Conservation (phyloP, 2,113 vertebrate genomes). For the Clinocottus analis region DNA sequence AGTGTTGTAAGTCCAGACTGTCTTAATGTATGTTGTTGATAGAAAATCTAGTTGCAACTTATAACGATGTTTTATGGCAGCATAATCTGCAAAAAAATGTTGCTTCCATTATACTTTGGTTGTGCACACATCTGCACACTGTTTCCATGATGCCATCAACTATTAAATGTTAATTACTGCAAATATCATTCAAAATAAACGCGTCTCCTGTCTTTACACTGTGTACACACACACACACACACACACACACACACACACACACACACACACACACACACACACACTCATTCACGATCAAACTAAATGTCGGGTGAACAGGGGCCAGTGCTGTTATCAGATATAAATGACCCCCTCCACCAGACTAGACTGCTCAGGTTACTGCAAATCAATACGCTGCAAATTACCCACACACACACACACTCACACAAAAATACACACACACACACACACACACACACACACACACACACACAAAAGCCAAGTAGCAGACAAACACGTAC, state of each 20-base stretch:
- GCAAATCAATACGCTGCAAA: slow-evolving; percentile 75
- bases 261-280: neutral
- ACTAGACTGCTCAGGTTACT: slow-evolving; percentile 76
- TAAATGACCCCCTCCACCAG: slow-evolving; percentile 70
- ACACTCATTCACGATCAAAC: slow-evolving; percentile 32
- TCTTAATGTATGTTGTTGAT: neutral
- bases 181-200: slow-evolving; percentile 49
- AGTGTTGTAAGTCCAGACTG: neutral
- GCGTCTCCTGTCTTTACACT: slow-evolving; percentile 6
- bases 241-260: no score
- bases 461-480: slow-evolving; percentile 31
- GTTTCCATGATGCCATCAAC: slow-evolving; percentile 9
- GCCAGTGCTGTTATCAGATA: slow-evolving; percentile 68
- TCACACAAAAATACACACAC: slow-evolving; percentile 29
- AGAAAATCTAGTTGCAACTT: no score
- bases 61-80: neutral
- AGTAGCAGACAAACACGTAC: slow-evolving; percentile 1
- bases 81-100: neutral
- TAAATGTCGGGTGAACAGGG: slow-evolving; percentile 64
- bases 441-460: slow-evolving; percentile 13
- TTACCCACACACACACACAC: slow-evolving; percentile 53
- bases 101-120: neutral
- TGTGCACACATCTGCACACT: slow-evolving; percentile 7
- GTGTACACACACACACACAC: no score
- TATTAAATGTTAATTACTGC: slow-evolving; percentile 63